Conservation (phyloP, 2,888 invertebrate species). For the Archaeoteleia sp. region DNA sequence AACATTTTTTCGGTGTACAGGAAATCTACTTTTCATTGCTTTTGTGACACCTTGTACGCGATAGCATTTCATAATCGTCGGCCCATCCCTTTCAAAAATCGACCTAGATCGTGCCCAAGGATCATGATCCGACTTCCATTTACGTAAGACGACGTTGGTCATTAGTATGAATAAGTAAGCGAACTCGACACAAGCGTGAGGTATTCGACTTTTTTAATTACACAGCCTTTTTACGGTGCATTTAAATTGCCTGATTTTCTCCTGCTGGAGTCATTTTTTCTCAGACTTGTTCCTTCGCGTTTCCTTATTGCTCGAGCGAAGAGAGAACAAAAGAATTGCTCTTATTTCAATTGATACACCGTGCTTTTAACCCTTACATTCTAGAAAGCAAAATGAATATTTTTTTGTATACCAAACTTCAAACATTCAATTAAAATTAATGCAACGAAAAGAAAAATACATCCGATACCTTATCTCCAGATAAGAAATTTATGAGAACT, state of each 20-base stretch:
- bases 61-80: slow-evolving; percentile 3
- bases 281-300: slow-evolving; percentile 20
- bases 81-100: slow-evolving; percentile 14
- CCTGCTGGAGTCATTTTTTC: slow-evolving; percentile 14
- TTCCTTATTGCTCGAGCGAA: slow-evolving; percentile 31
- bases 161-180: slow-evolving; percentile 70
- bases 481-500: too few relatives aligned
- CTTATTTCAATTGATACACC: slow-evolving; percentile 19
- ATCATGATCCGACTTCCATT: slow-evolving; percentile 49
- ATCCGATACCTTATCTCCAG: too few relatives aligned
- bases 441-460: too few relatives aligned
- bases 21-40: too few relatives aligned
- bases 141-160: slow-evolving; percentile 57
- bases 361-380: slow-evolving; percentile 13
- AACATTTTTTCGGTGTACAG: too few relatives aligned
- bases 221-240: slow-evolving; percentile 69
- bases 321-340: too few relatives aligned
- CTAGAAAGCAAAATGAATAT: slow-evolving; percentile 17
- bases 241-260: slow-evolving; percentile 71
- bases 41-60: too few relatives aligned
- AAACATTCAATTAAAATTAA: too few relatives aligned
- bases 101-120: slow-evolving; percentile 3
- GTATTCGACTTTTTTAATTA: slow-evolving; percentile 71
- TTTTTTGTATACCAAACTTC: too few relatives aligned
- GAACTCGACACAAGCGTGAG: slow-evolving; percentile 56